These are phyloP conservation scores for Lingula anatina DNA, from an alignment of 2,888 invertebrate genomes.

Conservation along the genomic window DNA sequence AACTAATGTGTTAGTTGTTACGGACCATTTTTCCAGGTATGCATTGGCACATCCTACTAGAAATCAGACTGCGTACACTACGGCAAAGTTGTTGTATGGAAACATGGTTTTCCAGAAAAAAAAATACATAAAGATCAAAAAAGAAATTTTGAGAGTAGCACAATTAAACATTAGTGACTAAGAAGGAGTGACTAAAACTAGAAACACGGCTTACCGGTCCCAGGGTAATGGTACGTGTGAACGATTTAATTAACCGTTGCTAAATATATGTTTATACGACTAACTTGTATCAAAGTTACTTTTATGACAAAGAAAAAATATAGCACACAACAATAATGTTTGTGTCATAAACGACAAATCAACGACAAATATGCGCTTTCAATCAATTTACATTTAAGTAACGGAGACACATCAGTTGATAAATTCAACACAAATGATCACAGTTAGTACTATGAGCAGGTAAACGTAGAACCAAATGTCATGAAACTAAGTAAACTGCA, in stretches of 20 bases:
- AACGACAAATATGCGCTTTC: too few species aligned
- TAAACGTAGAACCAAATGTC: too few species aligned
- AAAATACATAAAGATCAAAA: slow-evolving; percentile 10
- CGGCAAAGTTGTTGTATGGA: slow-evolving; percentile 8
- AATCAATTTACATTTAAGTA: too few species aligned
- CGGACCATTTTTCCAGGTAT: slow-evolving; percentile 6
- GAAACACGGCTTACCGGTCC: slow-evolving; percentile 11
- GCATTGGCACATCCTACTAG: slow-evolving; percentile 3
- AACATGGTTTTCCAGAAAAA: slow-evolving; percentile 11
- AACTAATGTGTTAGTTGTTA: slow-evolving; percentile 3
- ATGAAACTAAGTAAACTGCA: too few species aligned
- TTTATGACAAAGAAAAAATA: too few species aligned
- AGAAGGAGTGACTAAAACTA: slow-evolving; percentile 5
- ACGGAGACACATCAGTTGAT: too few species aligned
- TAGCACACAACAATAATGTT: too few species aligned
- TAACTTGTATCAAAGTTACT: too few species aligned
- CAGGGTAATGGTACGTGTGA: slow-evolving; percentile 7
- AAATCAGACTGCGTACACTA: slow-evolving; percentile 6
- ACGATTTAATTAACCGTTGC: slow-evolving; percentile 10
- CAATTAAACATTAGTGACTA: slow-evolving; percentile 11
- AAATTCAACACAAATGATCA: too few species aligned
- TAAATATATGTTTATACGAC: too few species aligned
- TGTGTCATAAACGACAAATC: too few species aligned
- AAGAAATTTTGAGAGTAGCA: slow-evolving; percentile 9
- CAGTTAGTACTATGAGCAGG: too few species aligned